phyloP scores from a whole-genome alignment of 2,113 vertebrate genomes.

The Girardinichthys multiradiatus region DNA sequence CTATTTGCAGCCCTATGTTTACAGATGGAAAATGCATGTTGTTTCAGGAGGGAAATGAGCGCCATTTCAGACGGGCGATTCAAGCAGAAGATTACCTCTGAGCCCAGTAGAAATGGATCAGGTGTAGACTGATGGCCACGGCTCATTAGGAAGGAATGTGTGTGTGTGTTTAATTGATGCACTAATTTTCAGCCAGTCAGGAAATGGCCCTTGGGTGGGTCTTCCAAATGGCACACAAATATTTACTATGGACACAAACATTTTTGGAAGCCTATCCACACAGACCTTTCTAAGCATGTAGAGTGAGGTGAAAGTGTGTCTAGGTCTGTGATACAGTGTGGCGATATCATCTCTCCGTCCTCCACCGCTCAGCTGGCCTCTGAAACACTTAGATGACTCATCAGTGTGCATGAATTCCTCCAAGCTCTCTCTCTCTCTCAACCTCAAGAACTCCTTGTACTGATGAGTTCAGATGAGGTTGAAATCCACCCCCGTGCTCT shows the following conservation, averaged over 20 bases:
- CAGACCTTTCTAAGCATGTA: constrained; percentile 29
- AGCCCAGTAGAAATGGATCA: constrained; percentile 70
- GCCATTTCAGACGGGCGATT: constrained; percentile 63
- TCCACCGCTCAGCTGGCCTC: constrained; percentile 58
- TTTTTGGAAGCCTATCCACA: constrained; percentile 49
- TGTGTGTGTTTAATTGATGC: constrained; percentile 71
- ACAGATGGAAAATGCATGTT: constrained; percentile 71
- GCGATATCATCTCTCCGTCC: constrained; percentile 33
- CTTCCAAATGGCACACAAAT: constrained; percentile 75
- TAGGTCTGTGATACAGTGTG: constrained; percentile 17
- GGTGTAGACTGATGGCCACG: constrained; percentile 69
- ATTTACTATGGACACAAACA: constrained; percentile 76
- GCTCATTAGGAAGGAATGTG: constrained; percentile 73
- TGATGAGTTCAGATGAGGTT: constrained; percentile 62
- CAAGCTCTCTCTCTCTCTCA: constrained; percentile 33
- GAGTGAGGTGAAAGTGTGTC: constrained; percentile 21
- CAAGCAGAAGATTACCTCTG: constrained; percentile 68
- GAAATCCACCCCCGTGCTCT: constrained; percentile 41
- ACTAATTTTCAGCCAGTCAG: constrained; percentile 73
- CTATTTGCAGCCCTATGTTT: constrained; percentile 65
- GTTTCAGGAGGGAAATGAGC: constrained; percentile 68
- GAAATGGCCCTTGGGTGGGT: constrained; percentile 79
- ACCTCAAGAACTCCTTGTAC: constrained; percentile 65
- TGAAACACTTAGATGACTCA: constrained; percentile 70
- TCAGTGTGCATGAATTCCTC: constrained; percentile 60